Evolutionary conservation across 2,888 invertebrate species (phyloP).

Genomic region (Electrophaes corylata): DNA sequence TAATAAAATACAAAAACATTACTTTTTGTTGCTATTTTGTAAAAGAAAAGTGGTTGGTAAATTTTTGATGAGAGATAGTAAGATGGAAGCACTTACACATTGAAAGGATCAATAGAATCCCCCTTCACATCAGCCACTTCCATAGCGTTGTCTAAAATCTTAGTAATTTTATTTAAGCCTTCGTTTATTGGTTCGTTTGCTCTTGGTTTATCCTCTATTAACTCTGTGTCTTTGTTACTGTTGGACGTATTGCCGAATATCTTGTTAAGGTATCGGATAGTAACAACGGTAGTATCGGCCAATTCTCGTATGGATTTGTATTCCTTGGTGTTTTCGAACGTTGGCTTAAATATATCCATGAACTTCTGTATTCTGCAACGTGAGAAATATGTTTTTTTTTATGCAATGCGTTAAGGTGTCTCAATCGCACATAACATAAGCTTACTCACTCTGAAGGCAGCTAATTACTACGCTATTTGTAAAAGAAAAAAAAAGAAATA

Average conservation of each 20-base stretch:
- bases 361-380: slow-evolving; percentile 66
- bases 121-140: slow-evolving; percentile 45
- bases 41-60: not conserved
- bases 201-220: slow-evolving; percentile 16
- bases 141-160: slow-evolving; percentile 53
- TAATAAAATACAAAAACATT: no score
- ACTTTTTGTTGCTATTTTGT: no score
- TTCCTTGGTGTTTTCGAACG: slow-evolving; percentile 67
- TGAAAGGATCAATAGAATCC: slow-evolving; percentile 56
- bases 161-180: slow-evolving; percentile 44
- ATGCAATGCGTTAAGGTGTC: not conserved
- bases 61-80: not conserved
- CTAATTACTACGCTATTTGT: no score
- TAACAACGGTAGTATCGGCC: slow-evolving; percentile 54
- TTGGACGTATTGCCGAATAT: slow-evolving; percentile 48
- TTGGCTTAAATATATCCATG: slow-evolving; percentile 67
- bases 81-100: slow-evolving; percentile 62
- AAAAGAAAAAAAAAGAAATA: no score
- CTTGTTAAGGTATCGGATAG: slow-evolving; percentile 62
- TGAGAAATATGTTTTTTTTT: not conserved
- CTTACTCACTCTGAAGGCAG: not conserved
- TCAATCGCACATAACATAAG: not conserved
- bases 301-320: slow-evolving; percentile 62
- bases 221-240: slow-evolving; percentile 31
- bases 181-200: slow-evolving; percentile 25